Conservation (phyloP, 2,888 invertebrate species). For the Meteorus colon region DNA sequence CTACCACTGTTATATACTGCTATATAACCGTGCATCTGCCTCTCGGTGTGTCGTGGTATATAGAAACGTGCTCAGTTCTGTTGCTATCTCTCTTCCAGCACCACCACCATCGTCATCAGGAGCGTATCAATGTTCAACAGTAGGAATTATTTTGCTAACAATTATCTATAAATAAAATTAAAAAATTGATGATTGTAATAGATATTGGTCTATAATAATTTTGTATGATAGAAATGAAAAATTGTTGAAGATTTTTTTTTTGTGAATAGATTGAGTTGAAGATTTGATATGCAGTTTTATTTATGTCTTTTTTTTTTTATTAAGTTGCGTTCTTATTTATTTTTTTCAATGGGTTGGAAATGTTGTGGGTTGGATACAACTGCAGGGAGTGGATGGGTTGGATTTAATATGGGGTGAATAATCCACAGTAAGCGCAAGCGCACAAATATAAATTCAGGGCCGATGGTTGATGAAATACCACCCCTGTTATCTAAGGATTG, state of each 20-base stretch:
- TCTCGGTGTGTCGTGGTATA: conserved; percentile 44
- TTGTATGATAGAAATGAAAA: too few species aligned
- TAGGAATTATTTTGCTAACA: neutral
- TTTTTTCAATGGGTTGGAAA: conserved; percentile 2
- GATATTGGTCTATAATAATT: too few species aligned
- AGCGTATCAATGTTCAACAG: conserved; percentile 28
- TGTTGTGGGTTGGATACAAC: conserved; percentile 39
- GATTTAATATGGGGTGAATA: conserved; percentile 28
- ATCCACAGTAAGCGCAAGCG: conserved; percentile 35
- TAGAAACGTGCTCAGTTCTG: conserved; percentile 32
- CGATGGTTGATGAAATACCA: conserved; percentile 34
- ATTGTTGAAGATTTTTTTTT: too few species aligned
- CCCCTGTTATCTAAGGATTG: conserved; percentile 21
- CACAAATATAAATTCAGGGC: conserved; percentile 25
- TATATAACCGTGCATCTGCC: conserved; percentile 53
- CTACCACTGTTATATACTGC: neutral
- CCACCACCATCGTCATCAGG: conserved; percentile 36
- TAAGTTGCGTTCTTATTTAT: neutral
- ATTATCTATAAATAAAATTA: too few species aligned
- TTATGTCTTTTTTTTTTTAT: neutral
- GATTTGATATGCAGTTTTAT: too few species aligned
- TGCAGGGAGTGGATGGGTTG: conserved; percentile 32
- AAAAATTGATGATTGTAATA: too few species aligned
- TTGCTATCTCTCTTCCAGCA: conserved; percentile 43
- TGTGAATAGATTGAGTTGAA: too few species aligned